These are phyloP conservation scores for Phaedon cochleariae DNA, from an alignment of 2,888 invertebrate species.

Conservation along the genomic window DNA sequence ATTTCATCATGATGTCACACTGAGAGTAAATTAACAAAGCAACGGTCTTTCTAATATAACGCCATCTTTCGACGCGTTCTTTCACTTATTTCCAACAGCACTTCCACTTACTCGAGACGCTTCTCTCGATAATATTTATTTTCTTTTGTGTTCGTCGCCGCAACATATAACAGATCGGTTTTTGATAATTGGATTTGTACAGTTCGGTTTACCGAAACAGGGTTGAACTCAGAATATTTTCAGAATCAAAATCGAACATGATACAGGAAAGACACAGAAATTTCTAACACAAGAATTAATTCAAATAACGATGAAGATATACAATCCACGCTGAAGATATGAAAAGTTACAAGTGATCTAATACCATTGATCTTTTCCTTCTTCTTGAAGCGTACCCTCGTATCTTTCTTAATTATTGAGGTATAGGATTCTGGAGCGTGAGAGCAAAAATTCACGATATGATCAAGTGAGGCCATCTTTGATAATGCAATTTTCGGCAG, in stretches of 20 bases:
- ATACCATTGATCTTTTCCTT: too few species aligned
- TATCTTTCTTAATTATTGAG: too few species aligned
- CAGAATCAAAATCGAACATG: not conserved
- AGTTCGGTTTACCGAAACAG: not conserved
- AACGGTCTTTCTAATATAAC: slow-evolving; percentile 58
- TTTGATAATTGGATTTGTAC: slow-evolving; percentile 36
- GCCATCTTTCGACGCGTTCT: slow-evolving; percentile 52
- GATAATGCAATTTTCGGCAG: too few species aligned
- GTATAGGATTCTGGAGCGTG: too few species aligned
- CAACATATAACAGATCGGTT: slow-evolving; percentile 34
- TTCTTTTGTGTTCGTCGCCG: slow-evolving; percentile 32
- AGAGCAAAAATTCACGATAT: too few species aligned
- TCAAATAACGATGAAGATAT: too few species aligned
- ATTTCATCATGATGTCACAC: slow-evolving; percentile 61
- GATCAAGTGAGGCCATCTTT: too few species aligned
- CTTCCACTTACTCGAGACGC: slow-evolving; percentile 33
- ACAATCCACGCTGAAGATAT: too few species aligned
- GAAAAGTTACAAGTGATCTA: too few species aligned
- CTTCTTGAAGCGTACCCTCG: too few species aligned
- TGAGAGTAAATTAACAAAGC: slow-evolving; percentile 62
- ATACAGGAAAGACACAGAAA: too few species aligned
- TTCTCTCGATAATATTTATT: slow-evolving; percentile 30
- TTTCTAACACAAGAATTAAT: too few species aligned
- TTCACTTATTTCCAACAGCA: slow-evolving; percentile 35
- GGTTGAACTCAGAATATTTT: not conserved